Conservation (phyloP, 2,113 vertebrate genomes). For the Casuarius casuarius region DNA sequence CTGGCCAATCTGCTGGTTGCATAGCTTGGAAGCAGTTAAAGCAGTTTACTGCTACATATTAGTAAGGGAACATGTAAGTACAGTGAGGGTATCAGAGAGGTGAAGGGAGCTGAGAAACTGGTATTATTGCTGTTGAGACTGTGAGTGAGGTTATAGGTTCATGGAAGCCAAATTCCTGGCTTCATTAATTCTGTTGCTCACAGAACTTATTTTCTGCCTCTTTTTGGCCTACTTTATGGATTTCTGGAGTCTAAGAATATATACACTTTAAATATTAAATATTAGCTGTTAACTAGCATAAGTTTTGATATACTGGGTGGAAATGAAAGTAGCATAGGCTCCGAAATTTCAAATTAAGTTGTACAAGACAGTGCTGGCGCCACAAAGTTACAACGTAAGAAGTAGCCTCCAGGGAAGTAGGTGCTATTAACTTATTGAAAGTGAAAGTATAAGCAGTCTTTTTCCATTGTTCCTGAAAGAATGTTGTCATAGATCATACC, state of each 20-base stretch:
- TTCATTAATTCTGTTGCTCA: background rate
- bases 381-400: conserved; percentile 21
- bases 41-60: background rate
- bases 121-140: background rate
- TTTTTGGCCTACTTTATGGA: conserved; percentile 8
- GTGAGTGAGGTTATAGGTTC: background rate
- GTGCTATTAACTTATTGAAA: conserved; percentile 65
- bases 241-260: conserved; percentile 2
- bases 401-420: conserved; percentile 60
- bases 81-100: background rate
- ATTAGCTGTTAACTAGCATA: background rate
- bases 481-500: conserved; percentile 39
- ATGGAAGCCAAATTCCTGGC: background rate
- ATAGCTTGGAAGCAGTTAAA: background rate
- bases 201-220: background rate
- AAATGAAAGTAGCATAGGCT: conserved; percentile 51
- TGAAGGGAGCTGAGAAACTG: background rate
- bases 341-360: conserved; percentile 69
- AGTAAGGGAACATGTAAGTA: background rate
- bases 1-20: background rate
- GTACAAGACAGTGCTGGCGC: conserved; percentile 58
- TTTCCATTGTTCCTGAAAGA: conserved; percentile 44
- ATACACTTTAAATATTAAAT: background rate
- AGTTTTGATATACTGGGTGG: conserved; percentile 43
- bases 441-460: conserved; percentile 62